Conservation (phyloP, 2,888 invertebrate species). For the Oscheius myriophilus region DNA sequence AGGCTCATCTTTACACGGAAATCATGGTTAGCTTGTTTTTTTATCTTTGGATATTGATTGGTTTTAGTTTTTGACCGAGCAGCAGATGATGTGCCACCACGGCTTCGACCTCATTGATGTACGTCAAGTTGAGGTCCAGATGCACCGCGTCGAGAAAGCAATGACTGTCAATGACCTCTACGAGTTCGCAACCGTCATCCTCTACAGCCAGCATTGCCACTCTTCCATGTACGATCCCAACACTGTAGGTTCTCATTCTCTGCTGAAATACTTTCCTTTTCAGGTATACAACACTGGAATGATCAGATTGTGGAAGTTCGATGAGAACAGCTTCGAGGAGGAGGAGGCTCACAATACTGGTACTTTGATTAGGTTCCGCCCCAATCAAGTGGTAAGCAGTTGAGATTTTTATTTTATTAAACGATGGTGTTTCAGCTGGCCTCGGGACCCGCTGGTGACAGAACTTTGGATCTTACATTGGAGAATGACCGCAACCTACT, state of each 20-base stretch:
- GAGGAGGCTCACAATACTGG: slow-evolving; percentile 25
- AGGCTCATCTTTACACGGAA: slow-evolving; percentile 94
- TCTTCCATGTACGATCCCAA: too few species aligned
- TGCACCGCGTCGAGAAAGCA: slow-evolving; percentile 84
- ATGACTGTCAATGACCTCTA: slow-evolving; percentile 86
- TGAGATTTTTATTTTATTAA: not conserved
- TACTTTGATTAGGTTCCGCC: slow-evolving; percentile 21
- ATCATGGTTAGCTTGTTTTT: slow-evolving; percentile 80
- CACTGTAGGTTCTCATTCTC: too few species aligned
- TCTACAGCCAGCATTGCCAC: slow-evolving; percentile 68
- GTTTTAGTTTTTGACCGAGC: slow-evolving; percentile 73
- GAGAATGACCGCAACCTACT: slow-evolving; percentile 37
- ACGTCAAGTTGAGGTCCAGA: slow-evolving; percentile 65
- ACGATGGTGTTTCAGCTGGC: slow-evolving; percentile 11
- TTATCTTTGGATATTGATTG: too few species aligned
- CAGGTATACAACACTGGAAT: slow-evolving; percentile 28
- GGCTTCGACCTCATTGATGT: slow-evolving; percentile 91
- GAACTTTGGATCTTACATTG: slow-evolving; percentile 32
- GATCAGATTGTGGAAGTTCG: slow-evolving; percentile 62
- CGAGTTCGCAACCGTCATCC: slow-evolving; percentile 72
- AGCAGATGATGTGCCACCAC: slow-evolving; percentile 81
- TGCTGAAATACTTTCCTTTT: slow-evolving; percentile 57
- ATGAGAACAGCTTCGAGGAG: slow-evolving; percentile 29
- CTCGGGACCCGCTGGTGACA: slow-evolving; percentile 25
- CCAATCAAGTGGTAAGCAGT: slow-evolving; percentile 10